Evolutionary conservation across 2,113 vertebrate genomes (phyloP).

Genomic region (Phasianus colchicus): DNA sequence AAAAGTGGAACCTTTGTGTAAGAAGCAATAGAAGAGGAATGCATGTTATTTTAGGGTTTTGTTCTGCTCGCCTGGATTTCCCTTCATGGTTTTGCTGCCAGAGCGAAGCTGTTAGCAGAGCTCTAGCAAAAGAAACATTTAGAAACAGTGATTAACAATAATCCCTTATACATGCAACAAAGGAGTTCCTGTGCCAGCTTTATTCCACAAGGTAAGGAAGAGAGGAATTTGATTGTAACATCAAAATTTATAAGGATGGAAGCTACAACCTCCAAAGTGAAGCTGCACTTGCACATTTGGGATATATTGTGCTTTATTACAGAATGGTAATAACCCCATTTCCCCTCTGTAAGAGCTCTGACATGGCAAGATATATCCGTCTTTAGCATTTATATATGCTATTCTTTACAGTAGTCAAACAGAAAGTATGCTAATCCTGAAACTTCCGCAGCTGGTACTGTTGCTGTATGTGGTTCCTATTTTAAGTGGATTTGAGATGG

Average conservation of each 20-base stretch:
- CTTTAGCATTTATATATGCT: neutral
- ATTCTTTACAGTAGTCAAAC: neutral
- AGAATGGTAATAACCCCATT: neutral
- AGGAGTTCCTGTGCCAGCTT: neutral
- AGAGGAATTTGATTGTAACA: neutral
- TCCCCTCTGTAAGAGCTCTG: neutral
- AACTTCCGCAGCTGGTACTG: neutral
- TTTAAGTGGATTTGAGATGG: neutral
- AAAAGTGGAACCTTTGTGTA: constrained; percentile 3
- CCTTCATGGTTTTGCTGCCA: neutral
- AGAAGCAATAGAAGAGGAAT: constrained; percentile 25
- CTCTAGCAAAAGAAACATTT: neutral
- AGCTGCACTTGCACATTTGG: neutral
- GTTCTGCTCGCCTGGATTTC: neutral
- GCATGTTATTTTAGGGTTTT: neutral
- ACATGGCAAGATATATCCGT: neutral
- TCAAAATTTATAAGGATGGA: neutral
- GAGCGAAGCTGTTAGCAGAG: constrained; percentile 13
- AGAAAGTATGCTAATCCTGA: neutral
- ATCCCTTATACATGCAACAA: neutral
- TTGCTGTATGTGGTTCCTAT: neutral
- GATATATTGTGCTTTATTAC: neutral
- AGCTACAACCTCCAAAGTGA: neutral
- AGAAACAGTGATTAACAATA: constrained; percentile 16
- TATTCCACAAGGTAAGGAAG: neutral